These are phyloP conservation scores for Onthophagus sagittarius DNA, from an alignment of 2,888 invertebrate genomes.

Conservation along the genomic window DNA sequence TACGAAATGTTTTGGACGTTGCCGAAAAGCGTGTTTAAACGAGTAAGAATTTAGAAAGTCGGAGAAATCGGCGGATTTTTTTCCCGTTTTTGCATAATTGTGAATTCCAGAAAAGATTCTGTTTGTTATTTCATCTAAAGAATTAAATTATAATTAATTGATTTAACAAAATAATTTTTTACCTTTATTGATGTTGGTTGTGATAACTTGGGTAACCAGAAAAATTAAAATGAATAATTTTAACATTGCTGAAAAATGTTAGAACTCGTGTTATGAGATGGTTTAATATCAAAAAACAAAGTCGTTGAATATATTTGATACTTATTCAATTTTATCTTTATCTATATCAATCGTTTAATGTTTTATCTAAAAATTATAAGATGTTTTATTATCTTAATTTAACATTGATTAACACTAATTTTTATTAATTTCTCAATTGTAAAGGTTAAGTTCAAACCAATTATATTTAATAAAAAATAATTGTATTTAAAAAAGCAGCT, in stretches of 20 bases:
- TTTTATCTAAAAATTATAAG: background rate
- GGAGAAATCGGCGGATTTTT: conserved; percentile 26
- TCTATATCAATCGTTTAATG: no score
- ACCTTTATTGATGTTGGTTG: background rate
- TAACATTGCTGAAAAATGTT: background rate
- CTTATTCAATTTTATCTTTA: background rate
- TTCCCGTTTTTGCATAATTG: conserved; percentile 29
- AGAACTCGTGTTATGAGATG: background rate
- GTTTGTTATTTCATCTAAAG: background rate
- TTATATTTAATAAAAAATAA: no score
- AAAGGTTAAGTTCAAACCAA: no score
- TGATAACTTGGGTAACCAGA: background rate
- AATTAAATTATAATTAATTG: background rate
- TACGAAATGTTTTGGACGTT: conserved; percentile 13
- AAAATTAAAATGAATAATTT: background rate
- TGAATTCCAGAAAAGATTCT: conserved; percentile 19
- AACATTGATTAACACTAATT: no score
- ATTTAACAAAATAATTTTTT: background rate
- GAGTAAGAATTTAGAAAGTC: conserved; percentile 25
- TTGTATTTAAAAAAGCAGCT: no score
- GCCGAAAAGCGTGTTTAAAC: conserved; percentile 31
- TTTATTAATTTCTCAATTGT: no score
- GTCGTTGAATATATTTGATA: background rate
- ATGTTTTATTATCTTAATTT: background rate
- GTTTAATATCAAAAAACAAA: background rate